Evolutionary conservation across 2,888 invertebrate genomes (phyloP).

Genomic region (Noctua janthina): DNA sequence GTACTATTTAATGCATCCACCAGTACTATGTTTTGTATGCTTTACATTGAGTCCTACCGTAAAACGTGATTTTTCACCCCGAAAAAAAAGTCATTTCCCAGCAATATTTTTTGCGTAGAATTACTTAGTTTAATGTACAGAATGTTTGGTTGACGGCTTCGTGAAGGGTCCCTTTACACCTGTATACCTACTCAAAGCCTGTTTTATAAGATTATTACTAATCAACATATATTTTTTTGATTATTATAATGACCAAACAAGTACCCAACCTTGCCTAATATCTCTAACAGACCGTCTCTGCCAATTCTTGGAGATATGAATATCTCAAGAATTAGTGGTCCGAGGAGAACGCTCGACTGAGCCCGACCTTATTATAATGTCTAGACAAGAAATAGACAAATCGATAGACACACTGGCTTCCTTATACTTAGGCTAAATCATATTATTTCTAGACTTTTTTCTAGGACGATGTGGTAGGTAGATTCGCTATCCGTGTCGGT

Average conservation of each 20-base stretch:
- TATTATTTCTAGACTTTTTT: conserved; percentile 37
- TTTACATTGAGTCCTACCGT: too few species aligned
- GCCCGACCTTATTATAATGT: conserved; percentile 52
- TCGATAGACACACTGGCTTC: conserved; percentile 43
- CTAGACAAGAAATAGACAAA: conserved; percentile 47
- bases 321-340: conserved; percentile 55
- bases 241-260: not conserved
- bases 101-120: too few species aligned
- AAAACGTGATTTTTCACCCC: too few species aligned
- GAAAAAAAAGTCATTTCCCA: too few species aligned
- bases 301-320: conserved; percentile 45
- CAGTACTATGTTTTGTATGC: too few species aligned
- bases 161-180: too few species aligned
- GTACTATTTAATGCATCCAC: too few species aligned
- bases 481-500: too few species aligned
- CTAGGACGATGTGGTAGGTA: not conserved
- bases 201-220: not conserved
- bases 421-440: conserved; percentile 36
- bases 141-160: too few species aligned
- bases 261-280: not conserved
- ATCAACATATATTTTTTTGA: not conserved
- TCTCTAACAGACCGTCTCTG: conserved; percentile 7
- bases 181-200: not conserved
- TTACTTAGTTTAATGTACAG: too few species aligned
- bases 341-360: conserved; percentile 10